These are phyloP conservation scores for Julus scanicus DNA, from an alignment of 2,888 invertebrate genomes.

Conservation along the genomic window DNA sequence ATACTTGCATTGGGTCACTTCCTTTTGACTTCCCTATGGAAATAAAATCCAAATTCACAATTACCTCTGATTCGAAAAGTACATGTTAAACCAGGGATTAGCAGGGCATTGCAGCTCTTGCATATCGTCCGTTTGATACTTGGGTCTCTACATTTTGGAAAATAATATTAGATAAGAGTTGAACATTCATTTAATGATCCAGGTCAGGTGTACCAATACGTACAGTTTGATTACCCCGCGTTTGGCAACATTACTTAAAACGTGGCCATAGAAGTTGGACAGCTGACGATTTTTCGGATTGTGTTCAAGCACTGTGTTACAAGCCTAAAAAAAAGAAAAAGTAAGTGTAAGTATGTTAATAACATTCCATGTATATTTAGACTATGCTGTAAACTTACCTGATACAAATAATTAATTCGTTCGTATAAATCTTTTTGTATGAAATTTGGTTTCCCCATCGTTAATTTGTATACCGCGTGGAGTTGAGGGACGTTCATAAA, in stretches of 20 bases:
- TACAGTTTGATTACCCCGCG: constrained; percentile 55
- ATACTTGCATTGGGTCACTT: no score
- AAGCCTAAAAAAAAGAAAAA: constrained; percentile 49
- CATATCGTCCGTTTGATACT: constrained; percentile 53
- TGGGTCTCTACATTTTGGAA: constrained; percentile 43
- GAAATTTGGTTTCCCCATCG: constrained; percentile 9
- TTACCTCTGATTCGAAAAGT: constrained; percentile 50
- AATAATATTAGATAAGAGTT: neutral
- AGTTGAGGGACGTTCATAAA: neutral
- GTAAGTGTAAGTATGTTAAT: neutral
- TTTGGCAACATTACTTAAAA: constrained; percentile 49
- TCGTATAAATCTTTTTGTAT: constrained; percentile 50
- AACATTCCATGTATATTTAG: neutral
- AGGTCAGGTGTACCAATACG: neutral
- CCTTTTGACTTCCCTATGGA: no score
- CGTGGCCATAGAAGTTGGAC: constrained; percentile 25
- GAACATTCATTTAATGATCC: no score
- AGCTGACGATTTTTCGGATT: constrained; percentile 17
- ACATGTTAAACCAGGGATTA: constrained; percentile 52
- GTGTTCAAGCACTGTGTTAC: constrained; percentile 23
- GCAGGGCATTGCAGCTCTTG: constrained; percentile 46
- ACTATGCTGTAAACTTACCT: neutral
- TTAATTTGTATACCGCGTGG: neutral
- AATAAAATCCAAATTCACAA: neutral
- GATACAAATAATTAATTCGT: constrained; percentile 54